Percentiles rank a stretch among this genome's conserved stretches.
Conservation (phyloP, 2,797 vertebrate genomes). For the Tauraco hartlaubi region DNA sequence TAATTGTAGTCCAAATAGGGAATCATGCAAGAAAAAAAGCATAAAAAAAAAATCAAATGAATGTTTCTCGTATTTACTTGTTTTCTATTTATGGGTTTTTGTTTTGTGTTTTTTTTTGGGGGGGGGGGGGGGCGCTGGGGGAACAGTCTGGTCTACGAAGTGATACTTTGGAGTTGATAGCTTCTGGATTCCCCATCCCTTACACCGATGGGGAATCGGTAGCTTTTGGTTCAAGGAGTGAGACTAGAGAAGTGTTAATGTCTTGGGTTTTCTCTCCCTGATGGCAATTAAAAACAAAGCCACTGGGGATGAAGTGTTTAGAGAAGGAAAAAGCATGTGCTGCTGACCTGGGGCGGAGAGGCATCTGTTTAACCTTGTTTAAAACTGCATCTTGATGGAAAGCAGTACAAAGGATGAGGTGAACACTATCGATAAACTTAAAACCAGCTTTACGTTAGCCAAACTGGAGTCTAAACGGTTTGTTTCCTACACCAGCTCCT, state of each 20-base stretch:
- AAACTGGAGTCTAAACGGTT: neutral
- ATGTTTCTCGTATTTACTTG: neutral
- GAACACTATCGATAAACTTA: neutral
- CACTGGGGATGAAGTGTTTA: neutral
- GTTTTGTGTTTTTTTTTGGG: neutral
- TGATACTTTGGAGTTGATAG: neutral
- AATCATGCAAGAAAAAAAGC: neutral
- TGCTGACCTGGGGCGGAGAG: neutral
- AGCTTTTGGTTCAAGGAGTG: neutral
- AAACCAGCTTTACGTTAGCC: neutral
- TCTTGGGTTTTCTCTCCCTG: neutral
- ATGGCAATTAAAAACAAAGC: neutral
- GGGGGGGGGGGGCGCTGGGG: neutral
- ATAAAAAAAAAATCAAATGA: neutral
- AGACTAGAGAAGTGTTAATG: neutral
- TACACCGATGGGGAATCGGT: accelerated
- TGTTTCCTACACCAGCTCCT: neutral
- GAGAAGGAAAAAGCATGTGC: neutral
- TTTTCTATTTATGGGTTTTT: neutral
- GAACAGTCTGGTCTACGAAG: neutral
- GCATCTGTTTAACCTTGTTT: neutral
- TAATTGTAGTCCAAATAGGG: neutral
- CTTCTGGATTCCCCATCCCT: neutral
- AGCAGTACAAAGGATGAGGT: neutral
- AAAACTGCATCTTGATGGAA: neutral